Evolutionary conservation across 2,113 vertebrate species (phyloP).

Genomic region (Protobothrops flavoviridis): DNA sequence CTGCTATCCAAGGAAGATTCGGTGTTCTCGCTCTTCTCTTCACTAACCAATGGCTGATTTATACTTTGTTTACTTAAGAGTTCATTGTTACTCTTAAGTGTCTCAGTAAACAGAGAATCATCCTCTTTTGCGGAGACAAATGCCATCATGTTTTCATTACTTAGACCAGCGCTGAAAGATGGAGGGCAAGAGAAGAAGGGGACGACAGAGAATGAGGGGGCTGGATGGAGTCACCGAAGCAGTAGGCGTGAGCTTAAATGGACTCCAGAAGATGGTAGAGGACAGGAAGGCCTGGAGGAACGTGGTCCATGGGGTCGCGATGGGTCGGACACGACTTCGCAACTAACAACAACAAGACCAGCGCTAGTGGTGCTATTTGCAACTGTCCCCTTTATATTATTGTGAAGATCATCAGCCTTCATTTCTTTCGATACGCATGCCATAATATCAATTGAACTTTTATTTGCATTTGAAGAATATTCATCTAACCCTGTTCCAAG

Average conservation of each 20-base stretch:
- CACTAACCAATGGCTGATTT: background rate
- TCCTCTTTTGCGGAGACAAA: background rate
- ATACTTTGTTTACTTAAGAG: conserved; percentile 46
- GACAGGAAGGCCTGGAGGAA: too few relatives aligned
- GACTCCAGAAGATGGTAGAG: too few relatives aligned
- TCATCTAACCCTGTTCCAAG: conserved; percentile 59
- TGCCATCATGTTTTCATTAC: conserved; percentile 33
- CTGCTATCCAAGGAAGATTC: conserved; percentile 29
- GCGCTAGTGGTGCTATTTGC: conserved; percentile 72
- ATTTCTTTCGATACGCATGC: conserved; percentile 25
- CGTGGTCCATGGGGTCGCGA: too few relatives aligned
- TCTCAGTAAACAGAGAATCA: conserved; percentile 42
- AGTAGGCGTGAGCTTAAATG: too few relatives aligned
- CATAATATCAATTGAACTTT: conserved; percentile 56
- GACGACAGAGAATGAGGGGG: too few relatives aligned
- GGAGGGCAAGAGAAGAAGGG: too few relatives aligned
- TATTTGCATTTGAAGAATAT: conserved; percentile 21
- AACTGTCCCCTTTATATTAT: conserved; percentile 65
- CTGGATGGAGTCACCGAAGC: too few relatives aligned
- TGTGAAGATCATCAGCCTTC: conserved; percentile 45
- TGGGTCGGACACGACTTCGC: too few relatives aligned
- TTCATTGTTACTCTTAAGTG: conserved; percentile 57
- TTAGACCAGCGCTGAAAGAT: background rate
- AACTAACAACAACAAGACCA: too few relatives aligned
- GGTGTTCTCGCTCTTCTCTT: conserved; percentile 9